phyloP scores from a whole-genome alignment of 2,113 vertebrate species.

The Rhabdomys dilectus region DNA sequence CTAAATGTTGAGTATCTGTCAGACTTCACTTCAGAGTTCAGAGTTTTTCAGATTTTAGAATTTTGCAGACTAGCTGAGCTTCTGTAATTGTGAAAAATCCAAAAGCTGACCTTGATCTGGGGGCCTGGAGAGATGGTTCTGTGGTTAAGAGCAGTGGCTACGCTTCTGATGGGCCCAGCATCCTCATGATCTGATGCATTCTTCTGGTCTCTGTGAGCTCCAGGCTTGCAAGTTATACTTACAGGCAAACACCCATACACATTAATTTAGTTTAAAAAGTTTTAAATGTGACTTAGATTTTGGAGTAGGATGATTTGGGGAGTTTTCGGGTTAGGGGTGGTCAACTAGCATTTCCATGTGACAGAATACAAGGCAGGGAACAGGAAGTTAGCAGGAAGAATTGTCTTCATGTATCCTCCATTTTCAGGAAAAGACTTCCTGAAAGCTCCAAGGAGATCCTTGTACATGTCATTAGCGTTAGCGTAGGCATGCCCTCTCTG shows the following conservation, averaged over 20 bases:
- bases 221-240: not conserved
- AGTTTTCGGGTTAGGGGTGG: not conserved
- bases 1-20: not conserved
- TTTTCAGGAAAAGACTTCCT: conserved; percentile 27
- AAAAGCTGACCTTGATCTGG: not conserved
- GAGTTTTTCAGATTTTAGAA: not conserved
- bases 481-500: not conserved
- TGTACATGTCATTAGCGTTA: not conserved
- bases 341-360: not conserved
- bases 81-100: not conserved
- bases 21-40: not conserved
- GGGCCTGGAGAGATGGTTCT: not conserved
- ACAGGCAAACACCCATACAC: not conserved
- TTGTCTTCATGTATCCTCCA: not conserved
- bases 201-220: not conserved
- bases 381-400: not conserved
- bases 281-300: not conserved
- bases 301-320: not conserved
- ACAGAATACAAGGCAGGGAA: not conserved
- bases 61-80: not conserved
- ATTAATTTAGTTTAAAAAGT: not conserved
- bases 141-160: not conserved
- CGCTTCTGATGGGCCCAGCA: not conserved
- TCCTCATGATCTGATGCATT: not conserved
- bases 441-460: not conserved